phyloP scores from a whole-genome alignment of 1,140 invertebrate species.

The Drosophila takahashii region DNA sequence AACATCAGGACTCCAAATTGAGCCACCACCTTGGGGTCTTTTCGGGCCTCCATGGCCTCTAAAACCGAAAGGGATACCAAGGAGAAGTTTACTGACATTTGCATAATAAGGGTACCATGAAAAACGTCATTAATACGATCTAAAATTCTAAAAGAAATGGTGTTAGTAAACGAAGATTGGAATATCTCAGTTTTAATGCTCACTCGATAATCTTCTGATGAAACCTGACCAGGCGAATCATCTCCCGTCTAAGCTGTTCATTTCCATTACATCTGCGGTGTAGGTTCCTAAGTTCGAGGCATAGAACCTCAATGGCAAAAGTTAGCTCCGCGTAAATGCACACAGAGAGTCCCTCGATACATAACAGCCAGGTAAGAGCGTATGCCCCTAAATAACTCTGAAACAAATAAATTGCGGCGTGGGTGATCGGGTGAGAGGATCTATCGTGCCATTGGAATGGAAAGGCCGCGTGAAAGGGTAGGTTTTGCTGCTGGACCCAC shows the following conservation, averaged over 20 bases:
- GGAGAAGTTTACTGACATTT: conserved; percentile 24
- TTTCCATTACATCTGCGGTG: neutral
- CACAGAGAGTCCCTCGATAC: conserved; percentile 1
- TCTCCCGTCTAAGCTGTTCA: neutral
- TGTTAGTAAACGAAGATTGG: too few relatives aligned
- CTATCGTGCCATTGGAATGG: conserved; percentile 41
- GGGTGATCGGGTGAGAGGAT: conserved; percentile 13
- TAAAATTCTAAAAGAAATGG: conserved; percentile 24
- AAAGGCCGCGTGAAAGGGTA: conserved; percentile 43
- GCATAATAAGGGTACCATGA: conserved; percentile 44
- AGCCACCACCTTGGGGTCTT: conserved; percentile 24
- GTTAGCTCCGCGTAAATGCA: conserved; percentile 41
- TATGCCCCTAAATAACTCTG: conserved; percentile 10
- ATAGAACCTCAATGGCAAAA: conserved; percentile 35
- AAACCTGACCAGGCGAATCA: neutral
- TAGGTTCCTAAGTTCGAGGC: conserved; percentile 30
- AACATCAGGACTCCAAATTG: conserved; percentile 50
- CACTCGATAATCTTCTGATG: conserved; percentile 45
- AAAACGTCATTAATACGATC: conserved; percentile 45
- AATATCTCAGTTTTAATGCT: neutral
- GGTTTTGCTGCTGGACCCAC: conserved; percentile 28
- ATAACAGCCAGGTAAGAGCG: conserved; percentile 14
- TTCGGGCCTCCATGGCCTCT: conserved; percentile 25
- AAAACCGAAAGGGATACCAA: conserved; percentile 49
- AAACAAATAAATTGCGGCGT: conserved; percentile 10